Conservation (phyloP, 2,888 invertebrate species). For the Ceriagrion tenellum region DNA sequence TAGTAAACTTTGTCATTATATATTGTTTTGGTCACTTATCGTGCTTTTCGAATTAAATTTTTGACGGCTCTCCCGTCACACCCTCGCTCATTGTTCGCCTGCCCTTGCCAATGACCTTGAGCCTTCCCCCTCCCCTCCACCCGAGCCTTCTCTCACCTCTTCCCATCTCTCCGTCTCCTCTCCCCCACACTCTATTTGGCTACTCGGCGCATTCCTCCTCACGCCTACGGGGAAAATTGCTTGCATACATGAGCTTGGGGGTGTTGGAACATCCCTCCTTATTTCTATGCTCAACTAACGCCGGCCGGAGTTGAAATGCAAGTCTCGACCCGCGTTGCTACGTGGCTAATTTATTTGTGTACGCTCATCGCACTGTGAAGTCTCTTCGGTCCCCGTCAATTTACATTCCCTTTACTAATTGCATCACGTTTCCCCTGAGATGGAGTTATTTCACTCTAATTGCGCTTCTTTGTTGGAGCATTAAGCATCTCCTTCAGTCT, state of each 20-base stretch:
- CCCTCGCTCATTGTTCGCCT: conserved; percentile 40
- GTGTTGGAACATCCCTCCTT: conserved; percentile 34
- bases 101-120: conserved; percentile 67
- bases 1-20: no score
- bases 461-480: neutral
- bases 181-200: conserved; percentile 29
- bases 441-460: neutral
- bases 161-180: neutral
- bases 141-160: neutral
- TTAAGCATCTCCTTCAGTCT: no score
- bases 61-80: neutral
- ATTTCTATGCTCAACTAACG: conserved; percentile 56
- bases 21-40: no score
- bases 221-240: neutral
- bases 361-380: neutral
- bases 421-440: neutral
- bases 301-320: conserved; percentile 14
- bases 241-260: neutral
- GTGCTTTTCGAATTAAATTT: neutral
- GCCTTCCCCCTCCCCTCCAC: neutral
- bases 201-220: conserved; percentile 50
- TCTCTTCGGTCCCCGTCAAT: neutral
- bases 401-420: neutral
- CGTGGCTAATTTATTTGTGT: conserved; percentile 42
- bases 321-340: conserved; percentile 8